Percentiles rank a stretch among this genome's conserved stretches.
phyloP scores from a whole-genome alignment of 2,888 invertebrate genomes.

The Drosophila mimica region DNA sequence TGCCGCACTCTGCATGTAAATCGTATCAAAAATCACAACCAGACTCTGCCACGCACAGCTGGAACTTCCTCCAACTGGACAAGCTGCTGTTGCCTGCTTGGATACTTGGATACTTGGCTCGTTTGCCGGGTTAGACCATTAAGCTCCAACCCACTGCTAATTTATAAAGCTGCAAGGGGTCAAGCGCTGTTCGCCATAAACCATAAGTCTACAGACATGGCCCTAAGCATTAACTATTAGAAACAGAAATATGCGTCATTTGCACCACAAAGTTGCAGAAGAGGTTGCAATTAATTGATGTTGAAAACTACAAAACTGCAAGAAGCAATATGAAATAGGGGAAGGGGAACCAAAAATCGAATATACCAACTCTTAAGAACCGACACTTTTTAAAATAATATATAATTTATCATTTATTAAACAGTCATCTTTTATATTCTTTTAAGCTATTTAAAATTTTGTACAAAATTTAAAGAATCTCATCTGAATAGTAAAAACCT shows the following conservation, averaged over 20 bases:
- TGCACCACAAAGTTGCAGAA: conserved; percentile 51
- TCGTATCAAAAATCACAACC: conserved; percentile 53
- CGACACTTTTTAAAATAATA: background rate
- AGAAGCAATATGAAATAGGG: conserved; percentile 22
- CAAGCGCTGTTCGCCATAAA: conserved; percentile 60
- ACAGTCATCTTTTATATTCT: background rate
- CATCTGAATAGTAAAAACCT: background rate
- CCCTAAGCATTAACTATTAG: conserved; percentile 56
- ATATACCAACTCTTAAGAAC: background rate
- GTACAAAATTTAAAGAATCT: background rate
- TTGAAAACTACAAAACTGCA: conserved; percentile 52
- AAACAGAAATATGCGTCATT: conserved; percentile 58
- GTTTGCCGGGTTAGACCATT: conserved; percentile 35
- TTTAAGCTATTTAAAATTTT: background rate
- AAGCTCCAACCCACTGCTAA: conserved; percentile 52
- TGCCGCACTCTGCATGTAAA: conserved; percentile 56
- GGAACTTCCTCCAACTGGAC: conserved; percentile 42
- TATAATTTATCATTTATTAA: background rate
- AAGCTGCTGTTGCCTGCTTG: conserved; percentile 16
- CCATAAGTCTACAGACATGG: conserved; percentile 47
- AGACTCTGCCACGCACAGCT: conserved; percentile 62
- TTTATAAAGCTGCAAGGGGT: conserved; percentile 72
- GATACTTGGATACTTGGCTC: background rate
- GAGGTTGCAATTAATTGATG: conserved; percentile 52
- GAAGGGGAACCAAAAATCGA: background rate